Evolutionary conservation across 53 echinoderm and acorn worm species (phyloP).

Genomic region (Apostichopus leukothele): DNA sequence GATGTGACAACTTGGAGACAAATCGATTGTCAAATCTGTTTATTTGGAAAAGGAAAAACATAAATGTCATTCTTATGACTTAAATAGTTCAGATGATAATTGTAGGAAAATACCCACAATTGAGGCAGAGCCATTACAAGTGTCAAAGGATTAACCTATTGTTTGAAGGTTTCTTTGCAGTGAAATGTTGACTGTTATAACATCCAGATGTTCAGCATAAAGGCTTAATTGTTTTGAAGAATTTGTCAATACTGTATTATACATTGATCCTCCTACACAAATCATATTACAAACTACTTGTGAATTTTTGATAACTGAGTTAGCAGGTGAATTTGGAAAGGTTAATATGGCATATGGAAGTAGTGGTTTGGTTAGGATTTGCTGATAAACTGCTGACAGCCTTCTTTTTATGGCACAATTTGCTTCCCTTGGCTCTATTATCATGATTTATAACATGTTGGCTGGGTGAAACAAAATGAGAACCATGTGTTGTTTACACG

Average conservation of each 20-base stretch:
- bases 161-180: conserved; percentile 5
- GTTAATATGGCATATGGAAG: conserved; percentile 9
- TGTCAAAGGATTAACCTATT: conserved; percentile 28
- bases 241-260: background rate
- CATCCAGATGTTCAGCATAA: conserved; percentile 14
- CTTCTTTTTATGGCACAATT: background rate
- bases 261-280: conserved; percentile 12
- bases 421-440: background rate
- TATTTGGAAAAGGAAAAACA: conserved; percentile 25
- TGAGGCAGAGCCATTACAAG: background rate
- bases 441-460: background rate
- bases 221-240: conserved; percentile 7
- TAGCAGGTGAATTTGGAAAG: conserved; percentile 3
- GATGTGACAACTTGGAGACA: conserved; percentile 25
- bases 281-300: background rate
- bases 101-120: conserved; percentile 15
- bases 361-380: background rate
- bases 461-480: background rate
- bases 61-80: conserved; percentile 34
- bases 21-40: conserved; percentile 22
- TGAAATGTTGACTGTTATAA: conserved; percentile 10
- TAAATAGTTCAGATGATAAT: conserved; percentile 24
- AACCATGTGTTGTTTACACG: background rate
- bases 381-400: background rate
- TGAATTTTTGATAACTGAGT: background rate